These are phyloP conservation scores for Brachypterus glaber DNA, from an alignment of 2,888 invertebrate species.

Conservation along the genomic window DNA sequence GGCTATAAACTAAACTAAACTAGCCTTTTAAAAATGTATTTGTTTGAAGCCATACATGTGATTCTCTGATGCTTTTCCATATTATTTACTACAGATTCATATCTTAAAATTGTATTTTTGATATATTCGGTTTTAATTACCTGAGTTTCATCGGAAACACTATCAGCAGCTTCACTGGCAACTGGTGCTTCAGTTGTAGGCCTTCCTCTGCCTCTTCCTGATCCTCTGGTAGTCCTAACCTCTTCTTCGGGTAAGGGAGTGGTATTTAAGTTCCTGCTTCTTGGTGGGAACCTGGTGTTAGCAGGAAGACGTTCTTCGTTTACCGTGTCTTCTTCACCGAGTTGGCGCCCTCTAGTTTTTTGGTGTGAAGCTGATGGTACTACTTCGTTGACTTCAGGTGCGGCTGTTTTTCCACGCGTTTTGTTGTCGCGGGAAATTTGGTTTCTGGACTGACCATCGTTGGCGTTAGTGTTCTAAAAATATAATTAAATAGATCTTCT, in stretches of 20 bases:
- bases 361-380: constrained; percentile 39
- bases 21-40: too few relatives aligned
- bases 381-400: constrained; percentile 61
- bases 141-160: constrained; percentile 38
- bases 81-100: too few relatives aligned
- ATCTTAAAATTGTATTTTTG: neutral
- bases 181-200: constrained; percentile 29
- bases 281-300: constrained; percentile 79
- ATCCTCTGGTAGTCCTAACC: constrained; percentile 30
- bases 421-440: constrained; percentile 35
- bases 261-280: constrained; percentile 49
- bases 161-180: constrained; percentile 25
- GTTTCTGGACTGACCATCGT: constrained; percentile 52
- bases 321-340: constrained; percentile 44
- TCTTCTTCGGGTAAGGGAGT: constrained; percentile 41
- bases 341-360: constrained; percentile 30
- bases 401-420: constrained; percentile 26
- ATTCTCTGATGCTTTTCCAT: too few relatives aligned
- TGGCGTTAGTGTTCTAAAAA: constrained; percentile 41
- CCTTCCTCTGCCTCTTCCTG: constrained; percentile 42
- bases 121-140: constrained; percentile 22
- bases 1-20: too few relatives aligned
- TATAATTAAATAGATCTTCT: constrained; percentile 4
- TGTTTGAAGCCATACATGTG: too few relatives aligned
- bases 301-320: constrained; percentile 59